phyloP scores from a whole-genome alignment of 2,113 vertebrate genomes.

The Varanus salvator region DNA sequence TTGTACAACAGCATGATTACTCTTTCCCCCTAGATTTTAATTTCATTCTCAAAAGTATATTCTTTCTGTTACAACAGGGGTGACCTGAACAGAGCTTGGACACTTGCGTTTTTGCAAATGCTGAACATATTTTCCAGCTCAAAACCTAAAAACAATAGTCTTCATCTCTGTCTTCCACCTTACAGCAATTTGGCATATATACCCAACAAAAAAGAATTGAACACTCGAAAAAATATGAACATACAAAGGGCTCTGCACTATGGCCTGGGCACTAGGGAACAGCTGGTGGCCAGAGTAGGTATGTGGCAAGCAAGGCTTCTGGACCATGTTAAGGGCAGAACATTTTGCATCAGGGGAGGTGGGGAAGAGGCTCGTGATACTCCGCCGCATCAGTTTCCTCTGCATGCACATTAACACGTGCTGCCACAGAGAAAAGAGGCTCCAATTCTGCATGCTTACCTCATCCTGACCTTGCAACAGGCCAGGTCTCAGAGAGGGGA shows the following conservation, averaged over 20 bases:
- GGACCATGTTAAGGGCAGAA: background rate
- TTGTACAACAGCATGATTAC: background rate
- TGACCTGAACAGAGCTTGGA: conserved; percentile 12
- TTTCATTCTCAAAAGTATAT: background rate
- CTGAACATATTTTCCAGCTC: background rate
- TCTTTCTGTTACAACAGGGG: background rate
- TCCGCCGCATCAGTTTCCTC: background rate
- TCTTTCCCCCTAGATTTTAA: background rate
- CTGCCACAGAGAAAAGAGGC: too few relatives aligned
- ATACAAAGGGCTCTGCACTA: background rate
- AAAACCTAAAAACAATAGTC: background rate
- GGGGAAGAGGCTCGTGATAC: background rate
- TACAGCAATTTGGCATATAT: background rate
- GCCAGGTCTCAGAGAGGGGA: background rate
- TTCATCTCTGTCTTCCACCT: background rate
- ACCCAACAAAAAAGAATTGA: background rate
- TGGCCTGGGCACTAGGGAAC: background rate
- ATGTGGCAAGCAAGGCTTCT: too few relatives aligned
- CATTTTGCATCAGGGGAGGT: background rate
- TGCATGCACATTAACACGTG: background rate
- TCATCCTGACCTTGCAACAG: background rate
- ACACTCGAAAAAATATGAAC: background rate
- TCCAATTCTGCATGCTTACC: background rate
- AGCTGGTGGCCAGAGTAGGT: background rate
- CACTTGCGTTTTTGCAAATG: background rate